These are phyloP conservation scores for Coilia nasus DNA, from an alignment of 2,797 vertebrate species.

Conservation along the genomic window DNA sequence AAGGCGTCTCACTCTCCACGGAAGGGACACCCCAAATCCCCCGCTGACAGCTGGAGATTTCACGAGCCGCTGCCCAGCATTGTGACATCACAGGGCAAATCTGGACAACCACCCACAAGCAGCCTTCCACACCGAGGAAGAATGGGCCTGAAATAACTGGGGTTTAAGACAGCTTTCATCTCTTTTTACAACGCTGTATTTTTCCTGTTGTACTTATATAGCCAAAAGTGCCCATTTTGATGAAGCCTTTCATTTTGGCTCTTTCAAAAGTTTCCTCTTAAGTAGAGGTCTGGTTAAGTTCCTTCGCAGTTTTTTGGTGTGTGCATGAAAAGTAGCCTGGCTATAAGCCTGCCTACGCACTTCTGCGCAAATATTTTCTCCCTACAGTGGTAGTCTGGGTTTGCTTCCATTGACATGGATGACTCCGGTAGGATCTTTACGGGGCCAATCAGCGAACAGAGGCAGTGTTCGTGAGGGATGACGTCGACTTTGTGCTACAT, in stretches of 20 bases:
- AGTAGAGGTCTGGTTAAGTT: too few relatives aligned
- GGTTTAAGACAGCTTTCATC: neutral
- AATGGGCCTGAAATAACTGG: neutral
- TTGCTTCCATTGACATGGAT: too few relatives aligned
- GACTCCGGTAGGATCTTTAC: too few relatives aligned
- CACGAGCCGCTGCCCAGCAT: neutral
- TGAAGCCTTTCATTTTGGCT: neutral
- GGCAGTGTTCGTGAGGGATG: too few relatives aligned
- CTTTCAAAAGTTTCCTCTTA: neutral
- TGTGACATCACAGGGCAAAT: constrained; percentile 6
- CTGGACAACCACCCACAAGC: neutral
- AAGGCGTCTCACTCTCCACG: neutral
- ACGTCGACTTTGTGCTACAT: too few relatives aligned
- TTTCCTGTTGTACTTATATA: neutral
- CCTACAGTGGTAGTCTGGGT: too few relatives aligned
- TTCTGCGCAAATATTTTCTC: too few relatives aligned
- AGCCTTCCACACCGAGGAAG: neutral
- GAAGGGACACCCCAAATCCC: neutral
- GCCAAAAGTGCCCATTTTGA: neutral
- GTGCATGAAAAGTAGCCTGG: too few relatives aligned
- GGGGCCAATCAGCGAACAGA: too few relatives aligned
- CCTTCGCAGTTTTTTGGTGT: too few relatives aligned
- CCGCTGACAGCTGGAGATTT: neutral
- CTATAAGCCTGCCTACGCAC: too few relatives aligned
- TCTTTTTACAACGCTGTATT: neutral